A percentile compares a stretch with the other conserved stretches of the same genome.
Evolutionary conservation across 2,797 vertebrate species (phyloP).

Genomic region (Leptodon cayanensis): DNA sequence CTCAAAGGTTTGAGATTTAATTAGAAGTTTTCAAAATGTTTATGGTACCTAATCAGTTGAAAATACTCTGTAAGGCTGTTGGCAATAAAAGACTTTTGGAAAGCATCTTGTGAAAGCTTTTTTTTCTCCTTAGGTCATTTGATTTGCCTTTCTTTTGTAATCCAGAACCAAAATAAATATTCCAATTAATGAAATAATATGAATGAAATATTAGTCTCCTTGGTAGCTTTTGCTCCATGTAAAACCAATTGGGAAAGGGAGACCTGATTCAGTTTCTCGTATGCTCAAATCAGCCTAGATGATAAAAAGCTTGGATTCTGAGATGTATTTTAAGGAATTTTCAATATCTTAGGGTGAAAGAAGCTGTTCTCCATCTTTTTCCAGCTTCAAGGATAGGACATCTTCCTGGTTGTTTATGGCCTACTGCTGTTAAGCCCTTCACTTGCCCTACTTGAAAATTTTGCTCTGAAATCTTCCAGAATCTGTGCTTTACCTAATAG

Average conservation of each 20-base stretch:
- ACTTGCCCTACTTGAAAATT: not conserved
- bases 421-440: not conserved
- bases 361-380: not conserved
- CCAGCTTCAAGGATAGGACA: not conserved
- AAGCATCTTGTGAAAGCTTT: constrained; percentile 48
- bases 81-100: constrained; percentile 81
- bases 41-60: constrained; percentile 71
- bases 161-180: not conserved
- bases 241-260: not conserved
- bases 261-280: not conserved
- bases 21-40: constrained; percentile 75
- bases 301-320: not conserved
- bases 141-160: not conserved
- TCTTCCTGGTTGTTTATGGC: not conserved
- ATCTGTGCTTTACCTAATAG: not conserved
- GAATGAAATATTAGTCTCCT: not conserved
- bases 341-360: not conserved
- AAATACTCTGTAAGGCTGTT: constrained; percentile 78
- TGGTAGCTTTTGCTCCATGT: not conserved
- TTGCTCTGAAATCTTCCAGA: not conserved
- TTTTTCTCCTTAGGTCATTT: not conserved
- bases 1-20: constrained; percentile 39
- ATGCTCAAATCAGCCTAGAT: not conserved
- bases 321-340: not conserved
- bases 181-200: not conserved